phyloP scores from a whole-genome alignment of 2,797 vertebrate genomes.

The Gorsachius magnificus region DNA sequence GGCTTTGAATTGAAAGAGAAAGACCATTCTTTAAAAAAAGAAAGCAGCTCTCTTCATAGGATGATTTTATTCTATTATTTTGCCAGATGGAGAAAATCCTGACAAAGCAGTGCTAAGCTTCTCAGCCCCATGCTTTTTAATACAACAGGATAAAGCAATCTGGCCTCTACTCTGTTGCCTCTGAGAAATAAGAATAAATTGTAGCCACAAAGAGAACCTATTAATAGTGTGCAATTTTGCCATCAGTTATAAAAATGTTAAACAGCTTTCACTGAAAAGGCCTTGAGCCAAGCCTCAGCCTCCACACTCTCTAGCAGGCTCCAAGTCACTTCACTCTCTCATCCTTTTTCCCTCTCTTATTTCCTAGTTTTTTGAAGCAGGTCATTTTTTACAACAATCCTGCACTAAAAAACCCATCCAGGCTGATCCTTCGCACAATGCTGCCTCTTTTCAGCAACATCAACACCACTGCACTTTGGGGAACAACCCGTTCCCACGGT shows the following conservation, averaged over 20 bases:
- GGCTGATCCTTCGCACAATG: not conserved
- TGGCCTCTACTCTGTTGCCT: not conserved
- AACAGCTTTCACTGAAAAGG: not conserved
- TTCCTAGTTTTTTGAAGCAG: not conserved
- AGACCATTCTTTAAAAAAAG: not conserved
- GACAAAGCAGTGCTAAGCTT: slow-evolving; percentile 21
- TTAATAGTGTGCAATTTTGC: not conserved
- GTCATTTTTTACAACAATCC: not conserved
- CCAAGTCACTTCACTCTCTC: not conserved
- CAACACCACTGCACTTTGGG: not conserved
- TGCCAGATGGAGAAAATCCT: slow-evolving; percentile 17
- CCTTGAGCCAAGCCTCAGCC: not conserved
- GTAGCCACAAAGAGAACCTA: not conserved
- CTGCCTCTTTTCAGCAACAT: not conserved
- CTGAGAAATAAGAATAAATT: slow-evolving; percentile 32
- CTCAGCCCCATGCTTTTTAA: slow-evolving; percentile 24
- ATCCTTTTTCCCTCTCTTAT: not conserved
- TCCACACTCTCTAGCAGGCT: not conserved
- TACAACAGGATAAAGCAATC: not conserved
- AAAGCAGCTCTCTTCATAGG: not conserved
- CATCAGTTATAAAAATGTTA: slow-evolving; percentile 1
- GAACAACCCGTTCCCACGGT: fast-evolving
- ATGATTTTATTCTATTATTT: slow-evolving; percentile 25
- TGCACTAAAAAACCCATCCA: not conserved
- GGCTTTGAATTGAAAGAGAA: slow-evolving; percentile 8